Conservation (phyloP, 2,797 vertebrate species). For the Danio albolineatus region DNA sequence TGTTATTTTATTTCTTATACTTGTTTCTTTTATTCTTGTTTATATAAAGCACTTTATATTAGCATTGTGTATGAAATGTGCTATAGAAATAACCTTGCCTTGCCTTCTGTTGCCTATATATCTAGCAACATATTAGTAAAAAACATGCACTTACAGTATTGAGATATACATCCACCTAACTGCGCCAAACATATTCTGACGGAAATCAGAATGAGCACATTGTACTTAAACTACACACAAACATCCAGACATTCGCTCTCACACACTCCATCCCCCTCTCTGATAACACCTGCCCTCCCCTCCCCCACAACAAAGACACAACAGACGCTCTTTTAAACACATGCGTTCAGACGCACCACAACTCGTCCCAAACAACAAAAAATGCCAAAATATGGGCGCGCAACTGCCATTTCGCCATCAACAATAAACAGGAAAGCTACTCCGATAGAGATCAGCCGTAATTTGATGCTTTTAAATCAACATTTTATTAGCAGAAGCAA, state of each 20-base stretch:
- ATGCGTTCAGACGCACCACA: slow-evolving; percentile 59
- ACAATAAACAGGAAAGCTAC: neutral
- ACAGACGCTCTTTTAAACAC: slow-evolving; percentile 55
- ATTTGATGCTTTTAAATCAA: slow-evolving; percentile 2
- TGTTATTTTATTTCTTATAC: too few relatives aligned
- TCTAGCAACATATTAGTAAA: neutral
- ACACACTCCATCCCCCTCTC: slow-evolving; percentile 60
- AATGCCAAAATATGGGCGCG: slow-evolving; percentile 38
- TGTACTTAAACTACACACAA: slow-evolving; percentile 48
- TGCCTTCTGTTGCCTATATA: too few relatives aligned
- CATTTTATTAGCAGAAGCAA: neutral
- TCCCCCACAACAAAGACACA: slow-evolving; percentile 62
- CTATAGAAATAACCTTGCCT: too few relatives aligned
- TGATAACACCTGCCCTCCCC: slow-evolving; percentile 78
- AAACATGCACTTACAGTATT: neutral
- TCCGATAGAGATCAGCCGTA: neutral
- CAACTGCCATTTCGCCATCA: slow-evolving; percentile 37
- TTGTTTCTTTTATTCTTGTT: too few relatives aligned
- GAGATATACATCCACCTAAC: neutral
- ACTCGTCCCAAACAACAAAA: slow-evolving; percentile 59
- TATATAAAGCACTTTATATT: too few relatives aligned
- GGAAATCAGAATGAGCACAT: slow-evolving; percentile 7
- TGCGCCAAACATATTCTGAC: neutral
- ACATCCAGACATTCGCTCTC: slow-evolving; percentile 55
- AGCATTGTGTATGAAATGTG: too few relatives aligned